Base-by-base conservation (phyloP, 2,888 invertebrate genomes). In the Ornithoptera alexandrae region DNA sequence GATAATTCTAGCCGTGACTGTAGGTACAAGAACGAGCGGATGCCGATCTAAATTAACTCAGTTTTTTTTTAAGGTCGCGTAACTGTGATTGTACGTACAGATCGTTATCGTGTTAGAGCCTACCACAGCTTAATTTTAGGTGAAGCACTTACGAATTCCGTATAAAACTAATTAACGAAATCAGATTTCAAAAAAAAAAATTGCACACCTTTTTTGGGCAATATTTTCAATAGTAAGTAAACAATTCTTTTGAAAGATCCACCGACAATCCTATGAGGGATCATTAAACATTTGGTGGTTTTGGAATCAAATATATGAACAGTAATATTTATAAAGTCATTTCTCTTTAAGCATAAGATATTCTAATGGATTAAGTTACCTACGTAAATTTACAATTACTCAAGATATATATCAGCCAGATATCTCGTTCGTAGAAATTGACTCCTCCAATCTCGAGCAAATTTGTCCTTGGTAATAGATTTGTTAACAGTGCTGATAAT, bases 1-100 rank as follows among this genome's bases (percentile, higher is more conserved):
- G 62, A 67, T 62, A 56, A 62, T 42, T 57, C 67, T 67, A 58
- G 57, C 39, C 12, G 60, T 36, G 18, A 60, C 36, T 60, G 36
- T 42, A 42, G 42, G 36, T 62, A 62, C 62, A 20, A n/a, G 39
- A 12, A 42, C 39, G 18, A 15, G 42, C 20, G 2, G 42, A 42
- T 39, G 42, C 46, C 18, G 2, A 42, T 39, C 62, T 62, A 39
- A 62, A 62, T 62, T 30, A 42, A 20, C 39, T 42, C 39, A 20
- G n/a, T 24, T 36, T 24, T 61, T 36, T 36, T 61, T 18, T 58
- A n/a, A 58, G 57, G 20, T 58, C 53, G 8, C n/a, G 53, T 53
- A 53, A n/a, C 18, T 53, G 6, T 53, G 18, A 53, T 58, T 58
- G 12, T 22, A 12, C 5, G 18, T 58, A 58, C 10, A 24, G 22